Base-by-base conservation (phyloP, 2,113 vertebrate species). In the Xiphophorus couchianus region DNA sequence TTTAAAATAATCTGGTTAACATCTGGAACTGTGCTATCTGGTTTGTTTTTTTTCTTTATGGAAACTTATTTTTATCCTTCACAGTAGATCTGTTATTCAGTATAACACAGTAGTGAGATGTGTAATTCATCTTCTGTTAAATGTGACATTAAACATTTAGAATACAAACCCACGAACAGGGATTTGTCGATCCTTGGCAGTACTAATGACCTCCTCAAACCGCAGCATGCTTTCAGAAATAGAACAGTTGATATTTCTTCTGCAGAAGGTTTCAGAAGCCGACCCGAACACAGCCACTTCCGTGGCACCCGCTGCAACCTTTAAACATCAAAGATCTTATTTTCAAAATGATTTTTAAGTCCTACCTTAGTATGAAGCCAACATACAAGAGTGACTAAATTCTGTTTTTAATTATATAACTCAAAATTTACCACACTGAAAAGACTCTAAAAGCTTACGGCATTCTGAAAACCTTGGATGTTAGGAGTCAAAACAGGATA, bases 401-500 rank as follows among this genome's bases (percentile, higher is more conserved):
- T 27, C 58, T 25, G 25, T 61, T n/a, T 44, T 61, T 60, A 62
- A 30, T 33, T 60, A 33, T 35, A 62, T 61, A 31, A 10, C 73
- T 66, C 42, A 70, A 71, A 74, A 19, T 70, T 83, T 28, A 60
- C 71, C 2, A 61, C 30, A 60, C 72, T 82, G 77, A 77, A 71
- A 27, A 72, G 54, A 78, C 83, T 86, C 88, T 60, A 19, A 35
- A 74, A 54, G 93, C 97, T 96, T 95, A 99, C 98, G 78, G 97
- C 97, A 83, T 94, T 94, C 85, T 96, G 95, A 89, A 99, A 97
- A 80, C 97, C 96, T 81, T 96, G 95, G 83, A 98, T 93, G 91
- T 98, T 98, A 66, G 97, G 97, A 0, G 96, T 97, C 76, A 99
- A 95, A 85, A 99, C 97, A 1, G 97, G 96, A 79, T 98, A 99